A percentile compares a stretch with the other conserved stretches of the same genome.
phyloP scores from a whole-genome alignment of 2,113 vertebrate species.

The Chiloscyllium plagiosum region DNA sequence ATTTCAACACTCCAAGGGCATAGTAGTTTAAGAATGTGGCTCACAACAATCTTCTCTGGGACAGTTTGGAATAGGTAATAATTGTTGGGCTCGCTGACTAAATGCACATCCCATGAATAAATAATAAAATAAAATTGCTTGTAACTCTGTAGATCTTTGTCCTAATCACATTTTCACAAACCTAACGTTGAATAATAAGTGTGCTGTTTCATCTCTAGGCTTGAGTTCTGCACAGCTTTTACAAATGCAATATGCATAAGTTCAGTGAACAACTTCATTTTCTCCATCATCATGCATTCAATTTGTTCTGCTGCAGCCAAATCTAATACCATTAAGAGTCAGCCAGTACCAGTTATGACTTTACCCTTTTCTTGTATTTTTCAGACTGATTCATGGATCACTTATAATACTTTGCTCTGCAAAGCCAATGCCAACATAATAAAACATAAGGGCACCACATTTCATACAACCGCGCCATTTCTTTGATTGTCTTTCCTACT shows the following conservation, averaged over 20 bases:
- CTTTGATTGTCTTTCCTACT: background rate
- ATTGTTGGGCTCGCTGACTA: too few species aligned
- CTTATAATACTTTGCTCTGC: background rate
- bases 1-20: too few species aligned
- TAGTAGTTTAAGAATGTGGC: too few species aligned
- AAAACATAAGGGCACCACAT: background rate
- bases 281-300: constrained; percentile 29
- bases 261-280: constrained; percentile 24
- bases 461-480: background rate
- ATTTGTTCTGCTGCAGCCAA: constrained; percentile 36
- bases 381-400: too few species aligned
- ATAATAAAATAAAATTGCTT: background rate
- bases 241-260: background rate
- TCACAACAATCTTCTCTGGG: too few species aligned
- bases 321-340: constrained; percentile 12
- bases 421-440: background rate
- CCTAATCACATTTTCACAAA: background rate
- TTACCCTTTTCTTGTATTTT: background rate
- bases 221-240: background rate
- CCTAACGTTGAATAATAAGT: background rate
- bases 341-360: background rate
- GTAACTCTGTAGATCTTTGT: background rate
- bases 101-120: too few species aligned
- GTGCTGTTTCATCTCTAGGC: background rate
- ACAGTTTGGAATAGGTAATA: too few species aligned